These are phyloP conservation scores for Rhagologus leucostigma DNA, from an alignment of 2,113 vertebrate genomes.

Conservation along the genomic window DNA sequence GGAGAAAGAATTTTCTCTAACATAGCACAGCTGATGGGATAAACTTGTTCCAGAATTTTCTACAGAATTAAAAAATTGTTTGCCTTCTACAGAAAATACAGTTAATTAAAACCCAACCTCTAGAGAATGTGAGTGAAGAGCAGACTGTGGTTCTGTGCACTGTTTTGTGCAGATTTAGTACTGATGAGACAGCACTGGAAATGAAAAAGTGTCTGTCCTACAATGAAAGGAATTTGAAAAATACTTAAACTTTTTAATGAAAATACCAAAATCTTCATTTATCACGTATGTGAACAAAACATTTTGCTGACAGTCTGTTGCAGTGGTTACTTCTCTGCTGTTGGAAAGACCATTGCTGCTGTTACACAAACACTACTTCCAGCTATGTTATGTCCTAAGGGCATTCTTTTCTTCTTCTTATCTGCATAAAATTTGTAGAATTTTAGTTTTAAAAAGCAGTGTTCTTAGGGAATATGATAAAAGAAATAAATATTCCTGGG, in stretches of 20 bases:
- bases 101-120: background rate
- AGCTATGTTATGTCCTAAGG: background rate
- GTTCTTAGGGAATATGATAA: background rate
- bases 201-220: background rate
- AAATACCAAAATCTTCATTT: background rate
- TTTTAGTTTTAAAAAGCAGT: background rate
- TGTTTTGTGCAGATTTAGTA: background rate
- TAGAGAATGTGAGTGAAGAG: background rate
- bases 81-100: background rate
- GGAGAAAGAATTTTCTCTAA: background rate
- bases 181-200: background rate
- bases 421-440: background rate
- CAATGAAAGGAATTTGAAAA: background rate
- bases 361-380: background rate
- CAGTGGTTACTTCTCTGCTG: background rate
- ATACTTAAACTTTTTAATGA: background rate
- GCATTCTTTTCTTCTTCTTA: background rate
- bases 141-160: background rate
- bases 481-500: background rate
- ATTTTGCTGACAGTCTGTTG: background rate
- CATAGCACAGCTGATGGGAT: background rate
- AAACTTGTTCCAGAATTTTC: background rate
- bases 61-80: background rate
- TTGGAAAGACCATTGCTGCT: background rate
- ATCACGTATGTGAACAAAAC: background rate